Conservation (phyloP, 2,797 vertebrate genomes). For the Geotrypetes seraphini region DNA sequence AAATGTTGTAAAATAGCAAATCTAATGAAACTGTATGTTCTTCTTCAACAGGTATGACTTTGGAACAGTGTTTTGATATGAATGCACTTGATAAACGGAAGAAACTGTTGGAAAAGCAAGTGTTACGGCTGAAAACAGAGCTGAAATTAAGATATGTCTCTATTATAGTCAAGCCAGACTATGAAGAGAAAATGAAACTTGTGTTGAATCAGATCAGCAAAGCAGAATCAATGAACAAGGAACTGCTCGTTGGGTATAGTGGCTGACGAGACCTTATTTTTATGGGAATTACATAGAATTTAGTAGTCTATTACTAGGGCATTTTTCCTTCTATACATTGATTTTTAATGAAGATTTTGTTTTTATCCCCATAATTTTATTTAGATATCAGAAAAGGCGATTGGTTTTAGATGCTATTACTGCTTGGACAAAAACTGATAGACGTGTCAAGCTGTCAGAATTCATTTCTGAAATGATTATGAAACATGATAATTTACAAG, state of each 20-base stretch:
- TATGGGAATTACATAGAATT: not conserved
- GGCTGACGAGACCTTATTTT: not conserved
- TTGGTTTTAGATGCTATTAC: constrained; percentile 31
- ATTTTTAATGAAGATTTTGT: not conserved
- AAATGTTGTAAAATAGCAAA: no score
- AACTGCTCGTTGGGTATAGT: constrained; percentile 48
- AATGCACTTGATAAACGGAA: constrained; percentile 42
- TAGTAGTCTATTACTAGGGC: no score
- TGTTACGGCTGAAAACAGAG: constrained; percentile 28
- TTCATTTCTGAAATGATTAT: constrained; percentile 33
- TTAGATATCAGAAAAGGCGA: constrained; percentile 49
- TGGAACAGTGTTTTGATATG: constrained; percentile 39
- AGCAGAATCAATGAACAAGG: constrained; percentile 37
- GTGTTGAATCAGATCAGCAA: constrained; percentile 32
- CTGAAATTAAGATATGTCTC: constrained; percentile 42
- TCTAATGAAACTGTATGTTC: no score
- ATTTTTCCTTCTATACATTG: not conserved
- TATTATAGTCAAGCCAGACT: constrained; percentile 31
- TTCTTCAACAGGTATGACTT: constrained; percentile 45
- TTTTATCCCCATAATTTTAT: constrained; percentile 7
- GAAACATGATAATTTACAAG: constrained; percentile 10
- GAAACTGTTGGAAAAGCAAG: constrained; percentile 33
- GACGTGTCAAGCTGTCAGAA: constrained; percentile 37
- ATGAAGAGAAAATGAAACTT: constrained; percentile 42
- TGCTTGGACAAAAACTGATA: constrained; percentile 38